phyloP scores from a whole-genome alignment of 2,888 invertebrate genomes.

The Drosophila lutescens region DNA sequence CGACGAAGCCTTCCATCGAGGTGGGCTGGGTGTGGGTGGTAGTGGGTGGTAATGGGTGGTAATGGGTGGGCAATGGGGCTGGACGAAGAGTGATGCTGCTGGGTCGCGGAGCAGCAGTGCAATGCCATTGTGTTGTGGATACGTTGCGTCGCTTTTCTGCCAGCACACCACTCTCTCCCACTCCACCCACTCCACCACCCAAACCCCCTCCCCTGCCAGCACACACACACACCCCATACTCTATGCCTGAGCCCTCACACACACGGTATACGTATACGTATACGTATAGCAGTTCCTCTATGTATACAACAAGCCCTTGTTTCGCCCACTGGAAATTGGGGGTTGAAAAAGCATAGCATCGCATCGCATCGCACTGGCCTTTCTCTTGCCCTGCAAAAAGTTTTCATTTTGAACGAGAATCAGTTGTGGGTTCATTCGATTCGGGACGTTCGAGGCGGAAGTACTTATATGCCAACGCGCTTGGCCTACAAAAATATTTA shows the following conservation, averaged over 20 bases:
- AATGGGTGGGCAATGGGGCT: not conserved
- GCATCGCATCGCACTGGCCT: constrained; percentile 15
- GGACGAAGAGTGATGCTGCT: constrained; percentile 14
- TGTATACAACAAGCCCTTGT: constrained; percentile 46
- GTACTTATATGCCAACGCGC: constrained; percentile 53
- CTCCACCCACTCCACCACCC: not conserved
- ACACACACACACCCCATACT: constrained; percentile 15
- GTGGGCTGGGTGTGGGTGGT: not conserved
- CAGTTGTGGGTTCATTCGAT: constrained; percentile 82
- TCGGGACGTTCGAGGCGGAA: constrained; percentile 82
- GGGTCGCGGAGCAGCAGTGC: constrained; percentile 17
- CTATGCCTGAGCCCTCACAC: constrained; percentile 17
- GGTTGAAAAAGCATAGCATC: constrained; percentile 70
- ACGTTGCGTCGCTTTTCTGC: constrained; percentile 39
- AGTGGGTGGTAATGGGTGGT: not conserved
- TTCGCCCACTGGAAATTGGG: constrained; percentile 58
- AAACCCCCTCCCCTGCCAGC: not conserved
- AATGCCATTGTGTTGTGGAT: constrained; percentile 43
- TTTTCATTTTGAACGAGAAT: constrained; percentile 82
- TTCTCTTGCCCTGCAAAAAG: constrained; percentile 63
- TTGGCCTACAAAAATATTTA: constrained; percentile 14
- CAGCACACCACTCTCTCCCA: constrained; percentile 9
- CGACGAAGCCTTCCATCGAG: constrained; percentile 4
- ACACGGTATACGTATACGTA: constrained; percentile 11
- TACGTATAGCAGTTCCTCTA: not conserved